These are phyloP conservation scores for Anhinga rufa DNA, from an alignment of 2,113 vertebrate species.

Conservation along the genomic window DNA sequence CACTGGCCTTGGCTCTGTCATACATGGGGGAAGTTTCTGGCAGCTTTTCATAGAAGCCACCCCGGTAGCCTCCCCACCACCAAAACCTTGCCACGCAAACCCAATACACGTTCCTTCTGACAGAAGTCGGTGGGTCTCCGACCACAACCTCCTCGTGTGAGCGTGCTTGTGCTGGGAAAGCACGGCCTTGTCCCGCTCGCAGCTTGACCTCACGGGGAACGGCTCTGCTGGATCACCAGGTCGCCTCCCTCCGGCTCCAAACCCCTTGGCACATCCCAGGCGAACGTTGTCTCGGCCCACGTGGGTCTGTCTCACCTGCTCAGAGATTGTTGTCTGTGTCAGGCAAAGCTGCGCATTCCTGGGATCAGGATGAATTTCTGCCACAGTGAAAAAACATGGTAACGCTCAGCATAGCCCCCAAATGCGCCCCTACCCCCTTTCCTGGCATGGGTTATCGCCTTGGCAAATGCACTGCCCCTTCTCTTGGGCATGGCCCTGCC, in stretches of 20 bases:
- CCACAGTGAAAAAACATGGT: background rate
- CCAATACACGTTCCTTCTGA: no score
- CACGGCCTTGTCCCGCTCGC: background rate
- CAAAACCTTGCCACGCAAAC: no score
- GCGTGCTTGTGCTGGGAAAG: background rate
- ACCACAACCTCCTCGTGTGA: background rate
- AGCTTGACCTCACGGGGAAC: background rate
- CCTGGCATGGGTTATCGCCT: background rate
- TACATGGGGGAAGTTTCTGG: no score
- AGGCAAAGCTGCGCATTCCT: background rate
- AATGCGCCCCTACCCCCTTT: accelerated
- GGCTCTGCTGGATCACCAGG: background rate
- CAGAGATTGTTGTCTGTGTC: accelerated
- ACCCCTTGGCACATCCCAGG: accelerated
- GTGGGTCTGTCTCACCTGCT: background rate
- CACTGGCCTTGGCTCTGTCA: no score
- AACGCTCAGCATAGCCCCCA: background rate
- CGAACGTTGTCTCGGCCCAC: accelerated
- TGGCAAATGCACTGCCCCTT: background rate
- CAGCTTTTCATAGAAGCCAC: no score
- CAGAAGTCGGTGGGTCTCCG: background rate
- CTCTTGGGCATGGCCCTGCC: no score
- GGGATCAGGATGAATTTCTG: background rate
- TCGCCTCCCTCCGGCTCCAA: background rate
- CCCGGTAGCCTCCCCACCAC: no score